Base-by-base conservation (phyloP, 2,113 vertebrate genomes). In the Prionailurus viverrinus region DNA sequence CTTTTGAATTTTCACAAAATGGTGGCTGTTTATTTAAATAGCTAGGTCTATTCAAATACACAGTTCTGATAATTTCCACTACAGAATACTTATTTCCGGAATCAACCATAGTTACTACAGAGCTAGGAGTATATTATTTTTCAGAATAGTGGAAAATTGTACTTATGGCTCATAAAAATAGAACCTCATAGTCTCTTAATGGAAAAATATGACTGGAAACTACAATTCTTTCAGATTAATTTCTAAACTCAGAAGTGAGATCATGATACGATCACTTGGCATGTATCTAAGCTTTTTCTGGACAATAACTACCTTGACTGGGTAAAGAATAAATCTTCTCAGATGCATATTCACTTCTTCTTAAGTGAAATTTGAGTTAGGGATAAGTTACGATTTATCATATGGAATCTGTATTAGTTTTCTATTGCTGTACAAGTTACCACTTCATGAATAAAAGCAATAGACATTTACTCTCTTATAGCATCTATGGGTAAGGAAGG, bases 171-270 rank as follows among this genome's bases (percentile, higher is more conserved):
- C 79, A 5, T 89, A 71, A 93, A 90, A 97, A 68, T 45, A 96
- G 33, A 91, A 66, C 31, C 25, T 78, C 21, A 23, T 33, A 45
- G 23, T 88, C 80, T 86, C 82, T 85, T 96, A 94, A 68, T 91
- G 53, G 58, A 95, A 90, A 69, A 66, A 21, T 79, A 31, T 92
- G 45, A 81, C 45, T 80, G 53, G 81, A 91, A 97, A 87, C 31
- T 83, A 66, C 4, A 63, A 66, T 63, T 90, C 73, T 95, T 90
- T 87, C 92, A 96, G 41, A 95, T 92, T 94, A 65, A 91, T 93
- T 96, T 95, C 88, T 94, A 92, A 97, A 95, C 53, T 94, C 33
- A 81, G 74, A 92, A 94, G 83, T 88, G 53, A 95, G 51, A 76
- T 95, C 27, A 85, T 76, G 27, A 94, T 45, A 93, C 51, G 95